These are phyloP conservation scores for Tetramorium bicarinatum DNA, from an alignment of 2,888 invertebrate species.

Conservation along the genomic window DNA sequence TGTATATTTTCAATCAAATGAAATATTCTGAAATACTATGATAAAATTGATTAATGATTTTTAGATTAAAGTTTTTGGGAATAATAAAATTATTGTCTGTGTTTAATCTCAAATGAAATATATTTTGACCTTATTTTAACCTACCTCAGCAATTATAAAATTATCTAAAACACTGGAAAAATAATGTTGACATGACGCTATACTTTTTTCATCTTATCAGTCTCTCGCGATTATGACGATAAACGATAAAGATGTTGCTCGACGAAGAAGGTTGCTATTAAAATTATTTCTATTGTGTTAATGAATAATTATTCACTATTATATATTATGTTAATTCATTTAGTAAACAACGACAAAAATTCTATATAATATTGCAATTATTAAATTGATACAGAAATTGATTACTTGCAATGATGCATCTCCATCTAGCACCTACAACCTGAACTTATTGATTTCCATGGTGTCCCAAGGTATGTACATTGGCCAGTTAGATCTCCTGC, in stretches of 20 bases:
- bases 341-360: background rate
- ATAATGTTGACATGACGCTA: background rate
- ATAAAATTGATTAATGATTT: background rate
- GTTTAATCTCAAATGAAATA: background rate
- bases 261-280: background rate
- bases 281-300: background rate
- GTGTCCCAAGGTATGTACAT: background rate
- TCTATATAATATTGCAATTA: background rate
- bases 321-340: background rate
- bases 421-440: slow-evolving; percentile 5
- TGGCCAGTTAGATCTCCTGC: background rate
- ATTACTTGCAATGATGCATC: background rate
- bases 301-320: background rate
- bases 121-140: background rate
- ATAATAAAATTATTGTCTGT: background rate
- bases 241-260: slow-evolving; percentile 9
- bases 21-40: background rate
- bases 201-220: background rate
- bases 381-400: background rate
- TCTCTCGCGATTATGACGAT: background rate
- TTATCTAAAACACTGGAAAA: background rate
- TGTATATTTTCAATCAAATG: background rate
- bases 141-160: background rate
- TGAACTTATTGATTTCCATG: slow-evolving; percentile 5
- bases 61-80: background rate